Evolutionary conservation across 2,797 vertebrate species (phyloP), one percentile per base, ranked within the genome.

Genomic region (Myotis daubentonii): DNA sequence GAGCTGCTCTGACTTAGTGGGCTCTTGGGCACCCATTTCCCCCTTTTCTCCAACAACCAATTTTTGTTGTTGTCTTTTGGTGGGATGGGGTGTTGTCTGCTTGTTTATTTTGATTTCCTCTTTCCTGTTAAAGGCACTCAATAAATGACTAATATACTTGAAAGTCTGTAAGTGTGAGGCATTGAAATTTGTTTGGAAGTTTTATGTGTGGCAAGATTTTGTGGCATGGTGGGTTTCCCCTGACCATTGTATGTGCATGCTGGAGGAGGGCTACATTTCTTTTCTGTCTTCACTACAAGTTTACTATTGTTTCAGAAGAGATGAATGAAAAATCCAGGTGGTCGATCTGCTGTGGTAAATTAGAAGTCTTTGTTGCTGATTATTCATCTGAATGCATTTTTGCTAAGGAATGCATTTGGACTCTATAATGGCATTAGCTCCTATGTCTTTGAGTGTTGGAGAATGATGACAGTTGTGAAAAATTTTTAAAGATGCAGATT

Each of bases 41-140:
- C 55, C 30, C 25, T 38, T 74, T 89, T 25, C 19, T 16, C 11
- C 3, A 55, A 44, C 36, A 20, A n/a, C 38, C 38, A 30, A 62
- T 22, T 80, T 17, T 38, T 76, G 22, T 6, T 65, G 33, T 15
- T 41, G 55, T 47, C n/a, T 80, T 74, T 47, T 15, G 25, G 44
- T 47, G 22, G 17, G 25, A 28, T 30, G 12, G 57, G 25, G 12
- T 84, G 0, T 36, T 47, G n/a, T 72, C 71, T 82, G 55, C n/a
- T 38, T 91, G 16, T 51, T 89, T 89, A 28, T 68, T 89, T 91
- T 79, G 25, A 23, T 70, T 70, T 60, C 88, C 60, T 89, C 19
- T 83, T 90, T 85, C 83, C 60, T 81, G 17, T n/a, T n/a, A 72
- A 89, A 86, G 25, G 4, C 28, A 25, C 66, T 89, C 30, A 86